Evolutionary conservation across 2,113 vertebrate genomes (phyloP).

Genomic region (Glaucomys volans): DNA sequence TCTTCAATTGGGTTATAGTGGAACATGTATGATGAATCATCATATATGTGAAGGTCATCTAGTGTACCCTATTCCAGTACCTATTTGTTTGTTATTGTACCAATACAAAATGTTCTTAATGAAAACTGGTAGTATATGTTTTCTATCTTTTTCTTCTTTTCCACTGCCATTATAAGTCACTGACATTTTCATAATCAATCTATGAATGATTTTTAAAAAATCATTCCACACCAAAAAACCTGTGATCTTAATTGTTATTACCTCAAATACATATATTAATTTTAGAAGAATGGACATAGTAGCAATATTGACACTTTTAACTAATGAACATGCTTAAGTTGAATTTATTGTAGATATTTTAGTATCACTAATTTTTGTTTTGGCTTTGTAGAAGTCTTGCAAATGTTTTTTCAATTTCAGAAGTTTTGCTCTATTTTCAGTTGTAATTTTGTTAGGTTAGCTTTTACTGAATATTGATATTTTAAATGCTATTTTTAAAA

Average conservation of each 20-base stretch:
- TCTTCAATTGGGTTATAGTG: background rate
- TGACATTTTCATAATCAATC: background rate
- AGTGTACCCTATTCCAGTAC: background rate
- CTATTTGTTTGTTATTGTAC: background rate
- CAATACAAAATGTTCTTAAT: background rate
- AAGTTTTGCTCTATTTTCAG: no score
- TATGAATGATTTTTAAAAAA: background rate
- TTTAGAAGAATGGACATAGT: background rate
- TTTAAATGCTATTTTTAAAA: no score
- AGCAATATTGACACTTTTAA: no score
- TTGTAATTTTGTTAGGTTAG: no score
- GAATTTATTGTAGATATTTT: no score
- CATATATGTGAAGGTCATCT: background rate
- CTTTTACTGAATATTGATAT: no score
- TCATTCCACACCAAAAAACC: background rate
- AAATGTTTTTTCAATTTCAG: no score
- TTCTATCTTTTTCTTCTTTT: constrained; percentile 16
- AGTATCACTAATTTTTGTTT: no score
- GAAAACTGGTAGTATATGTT: background rate
- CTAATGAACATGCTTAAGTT: no score
- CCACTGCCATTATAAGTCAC: background rate
- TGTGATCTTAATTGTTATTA: background rate
- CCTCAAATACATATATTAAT: background rate
- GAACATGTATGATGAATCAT: background rate
- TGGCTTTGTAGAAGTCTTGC: no score